Percentiles rank a stretch among this genome's conserved stretches.
Evolutionary conservation across 2,113 vertebrate genomes (phyloP).

Genomic region (Anseranas semipalmata): DNA sequence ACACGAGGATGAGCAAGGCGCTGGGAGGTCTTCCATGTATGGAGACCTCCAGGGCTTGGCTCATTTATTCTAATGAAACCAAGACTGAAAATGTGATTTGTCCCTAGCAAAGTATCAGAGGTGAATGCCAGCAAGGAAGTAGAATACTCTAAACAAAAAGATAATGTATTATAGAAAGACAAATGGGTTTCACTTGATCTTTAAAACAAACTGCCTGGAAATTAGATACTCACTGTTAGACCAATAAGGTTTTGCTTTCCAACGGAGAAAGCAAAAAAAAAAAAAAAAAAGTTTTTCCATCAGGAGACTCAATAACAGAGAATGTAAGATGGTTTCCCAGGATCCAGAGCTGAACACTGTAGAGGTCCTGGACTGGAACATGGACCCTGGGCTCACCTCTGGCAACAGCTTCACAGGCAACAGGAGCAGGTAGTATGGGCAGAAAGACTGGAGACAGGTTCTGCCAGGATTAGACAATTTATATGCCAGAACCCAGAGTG

Average conservation of each 20-base stretch:
- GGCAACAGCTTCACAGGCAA: no score
- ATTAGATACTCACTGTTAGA: not conserved
- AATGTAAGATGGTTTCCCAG: not conserved
- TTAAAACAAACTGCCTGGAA: not conserved
- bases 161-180: not conserved
- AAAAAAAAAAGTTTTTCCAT: not conserved
- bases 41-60: not conserved
- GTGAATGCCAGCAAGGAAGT: not conserved
- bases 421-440: no score
- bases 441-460: no score
- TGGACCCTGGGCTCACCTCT: not conserved
- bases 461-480: no score
- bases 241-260: not conserved
- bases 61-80: accelerated
- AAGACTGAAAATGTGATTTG: not conserved
- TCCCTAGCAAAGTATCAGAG: not conserved
- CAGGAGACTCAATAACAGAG: not conserved
- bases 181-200: not conserved
- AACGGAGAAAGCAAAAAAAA: not conserved
- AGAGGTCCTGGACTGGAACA: not conserved
- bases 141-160: not conserved
- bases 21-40: not conserved
- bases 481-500: not conserved
- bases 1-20: not conserved
- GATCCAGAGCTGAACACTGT: not conserved